These are phyloP conservation scores for Aythya baeri DNA, from an alignment of 2,113 vertebrate genomes.

Conservation along the genomic window DNA sequence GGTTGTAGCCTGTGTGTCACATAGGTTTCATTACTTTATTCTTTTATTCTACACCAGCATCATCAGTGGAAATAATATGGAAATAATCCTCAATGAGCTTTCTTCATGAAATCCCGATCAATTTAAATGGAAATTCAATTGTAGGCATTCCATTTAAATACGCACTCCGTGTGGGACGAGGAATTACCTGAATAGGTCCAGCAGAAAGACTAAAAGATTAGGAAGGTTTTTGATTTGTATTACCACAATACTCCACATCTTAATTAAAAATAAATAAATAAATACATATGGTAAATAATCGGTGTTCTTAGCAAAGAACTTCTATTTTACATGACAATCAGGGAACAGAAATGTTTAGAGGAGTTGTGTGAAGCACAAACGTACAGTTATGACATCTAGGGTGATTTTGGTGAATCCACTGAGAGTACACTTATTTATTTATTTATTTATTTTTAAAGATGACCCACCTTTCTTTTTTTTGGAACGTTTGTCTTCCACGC, in stretches of 20 bases:
- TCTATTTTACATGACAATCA: background rate
- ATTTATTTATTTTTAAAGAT: background rate
- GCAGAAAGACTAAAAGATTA: background rate
- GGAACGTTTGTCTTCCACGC: background rate
- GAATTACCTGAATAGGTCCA: background rate
- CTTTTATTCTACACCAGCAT: background rate
- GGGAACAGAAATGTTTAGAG: background rate
- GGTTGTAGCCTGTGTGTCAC: background rate
- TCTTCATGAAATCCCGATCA: background rate
- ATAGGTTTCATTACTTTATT: background rate
- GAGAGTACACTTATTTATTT: background rate
- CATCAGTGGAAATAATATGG: background rate
- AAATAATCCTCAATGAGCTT: background rate
- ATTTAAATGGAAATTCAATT: background rate
- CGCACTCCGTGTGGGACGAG: background rate
- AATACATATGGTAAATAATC: background rate
- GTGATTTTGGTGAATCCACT: background rate
- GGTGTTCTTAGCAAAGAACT: background rate
- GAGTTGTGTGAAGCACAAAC: background rate
- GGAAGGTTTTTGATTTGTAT: background rate
- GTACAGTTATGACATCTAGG: background rate
- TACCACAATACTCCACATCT: background rate
- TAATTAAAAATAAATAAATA: background rate
- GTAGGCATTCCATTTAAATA: background rate
- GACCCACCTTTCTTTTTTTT: too few relatives aligned